phyloP scores from a whole-genome alignment of 35 echinoderm and acorn worm species.

The Chiridota heheva region DNA sequence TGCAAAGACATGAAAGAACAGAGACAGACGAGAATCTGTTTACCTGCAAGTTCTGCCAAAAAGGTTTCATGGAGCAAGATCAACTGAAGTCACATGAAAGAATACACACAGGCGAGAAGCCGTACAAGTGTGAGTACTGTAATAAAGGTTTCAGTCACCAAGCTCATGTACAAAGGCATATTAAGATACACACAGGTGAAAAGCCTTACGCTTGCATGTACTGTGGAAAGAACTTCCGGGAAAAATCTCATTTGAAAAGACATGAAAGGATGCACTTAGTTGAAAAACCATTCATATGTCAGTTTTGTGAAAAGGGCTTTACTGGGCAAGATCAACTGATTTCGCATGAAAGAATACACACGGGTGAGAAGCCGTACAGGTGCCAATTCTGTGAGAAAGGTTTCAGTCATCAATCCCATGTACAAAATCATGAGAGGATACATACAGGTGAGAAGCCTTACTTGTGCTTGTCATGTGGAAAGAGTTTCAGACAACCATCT shows the following conservation, averaged over 20 bases:
- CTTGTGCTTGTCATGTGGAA: no score
- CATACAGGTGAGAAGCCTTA: no score
- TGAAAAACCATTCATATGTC: constrained; percentile 30
- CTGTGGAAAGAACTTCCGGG: constrained; percentile 35
- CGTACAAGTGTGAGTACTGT: constrained; percentile 44
- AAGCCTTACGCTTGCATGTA: constrained; percentile 37
- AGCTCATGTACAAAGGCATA: constrained; percentile 20
- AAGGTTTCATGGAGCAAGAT: no score
- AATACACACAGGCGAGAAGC: constrained; percentile 22
- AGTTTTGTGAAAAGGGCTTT: constrained; percentile 50
- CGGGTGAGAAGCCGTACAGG: constrained; percentile 29
- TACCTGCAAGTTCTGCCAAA: no score
- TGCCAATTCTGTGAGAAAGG: constrained; percentile 51
- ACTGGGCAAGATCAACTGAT: constrained; percentile 21
- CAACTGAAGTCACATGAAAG: no score
- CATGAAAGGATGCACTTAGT: constrained; percentile 23
- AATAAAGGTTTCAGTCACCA: constrained; percentile 16
- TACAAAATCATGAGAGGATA: no score
- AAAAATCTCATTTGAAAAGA: constrained; percentile 23
- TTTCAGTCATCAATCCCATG: no score
- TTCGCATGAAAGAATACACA: constrained; percentile 49
- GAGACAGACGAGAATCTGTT: no score
- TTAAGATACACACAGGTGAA: constrained; percentile 51
- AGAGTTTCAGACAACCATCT: no score
- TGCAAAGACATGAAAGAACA: no score